Conservation (phyloP, 2,113 vertebrate genomes). For the zebrafish (Danio rerio) region GRCz12tu NC_133189.1:42308001-42308500, state of each 20-base stretch:
- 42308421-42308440: too few species aligned
- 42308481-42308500: too few species aligned
- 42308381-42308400: too few species aligned
- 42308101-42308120: not conserved
- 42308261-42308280: not conserved
- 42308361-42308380: too few species aligned
- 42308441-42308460: too few species aligned
- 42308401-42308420: too few species aligned
- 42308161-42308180: not conserved
- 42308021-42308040: slow-evolving; percentile 4
- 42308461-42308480: too few species aligned
- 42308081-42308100: slow-evolving; percentile 11
- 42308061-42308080: not conserved
- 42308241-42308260: not conserved
- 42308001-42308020: slow-evolving; percentile 16
- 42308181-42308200: not conserved
- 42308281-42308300: not conserved
- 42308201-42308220: not conserved
- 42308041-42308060: not conserved
- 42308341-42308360: too few species aligned
- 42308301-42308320: too few species aligned
- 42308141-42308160: not conserved
- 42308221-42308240: not conserved
- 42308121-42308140: not conserved
- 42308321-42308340: too few species aligned